Base-by-base conservation (phyloP, 1,140 invertebrate genomes). In the Drosophila sproati region DNA sequence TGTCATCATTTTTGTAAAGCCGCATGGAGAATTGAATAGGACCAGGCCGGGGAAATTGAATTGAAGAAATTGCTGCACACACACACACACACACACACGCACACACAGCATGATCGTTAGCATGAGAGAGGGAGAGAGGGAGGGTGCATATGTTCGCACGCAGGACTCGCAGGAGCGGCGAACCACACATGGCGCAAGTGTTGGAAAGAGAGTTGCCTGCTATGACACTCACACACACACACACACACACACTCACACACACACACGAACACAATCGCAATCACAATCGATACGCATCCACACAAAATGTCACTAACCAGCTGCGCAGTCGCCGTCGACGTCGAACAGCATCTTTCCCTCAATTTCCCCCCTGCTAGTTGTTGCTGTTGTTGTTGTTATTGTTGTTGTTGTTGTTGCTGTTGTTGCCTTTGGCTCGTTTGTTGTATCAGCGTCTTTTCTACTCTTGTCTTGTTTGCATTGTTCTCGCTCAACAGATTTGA, bases 401-500 rank as follows among this genome's bases (percentile, higher is more conserved):
- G 29, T 45, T 47, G 7, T 50, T 69, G 73, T 52, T 73, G 61
- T 77, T 62, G 64, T n/a, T 51, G 50, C 32, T 55, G 51, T 10
- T 45, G 50, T 37, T 56, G 47, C 62, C 29, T 37, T 54, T 54
- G 20, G 35, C 41, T 47, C n/a, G 43, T 76, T 77, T 82, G 82
- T 85, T 88, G 78, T 86, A 78, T 87, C 79, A 88, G 79, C 83
- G 75, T 87, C 72, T 78, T 75, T 75, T 79, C 75, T 57, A 71
- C 73, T 88, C 68, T 76, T 78, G 68, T 81, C 74, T 89, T 89
- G 85, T 89, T 89, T 89, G 83, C 78, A 91, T 91, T 91, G 88
- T 91, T 91, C 88, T 91, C 74, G 83, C 88, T 90, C 66, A 78
- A 83, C 69, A 83, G 83, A 83, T 91, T 91, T 91, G 88, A 91